A percentile compares a stretch with the other conserved stretches of the same genome.
Conservation (phyloP, 2,113 vertebrate species). For the Colius striatus region DNA sequence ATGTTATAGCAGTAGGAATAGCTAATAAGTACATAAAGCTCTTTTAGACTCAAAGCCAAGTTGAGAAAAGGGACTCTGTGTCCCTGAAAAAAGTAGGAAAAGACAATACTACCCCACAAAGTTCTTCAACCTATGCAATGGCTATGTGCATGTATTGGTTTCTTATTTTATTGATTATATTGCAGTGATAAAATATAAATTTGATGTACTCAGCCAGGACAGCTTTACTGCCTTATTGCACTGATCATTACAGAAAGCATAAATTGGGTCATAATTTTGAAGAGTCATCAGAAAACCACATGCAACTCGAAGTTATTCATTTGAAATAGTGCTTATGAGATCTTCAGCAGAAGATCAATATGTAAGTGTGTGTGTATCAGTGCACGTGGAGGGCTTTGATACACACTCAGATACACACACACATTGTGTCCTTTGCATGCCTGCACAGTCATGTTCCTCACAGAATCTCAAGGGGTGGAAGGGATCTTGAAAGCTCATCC, state of each 20-base stretch:
- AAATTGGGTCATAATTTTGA: conserved; percentile 75
- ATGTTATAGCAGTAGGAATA: conserved; percentile 1
- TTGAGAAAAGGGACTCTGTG: background rate
- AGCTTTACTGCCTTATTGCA: conserved; percentile 68
- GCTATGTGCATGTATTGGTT: conserved; percentile 33
- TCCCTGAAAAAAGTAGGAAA: background rate
- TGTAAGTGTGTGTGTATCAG: fast-evolving
- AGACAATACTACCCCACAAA: background rate
- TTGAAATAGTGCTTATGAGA: conserved; percentile 59
- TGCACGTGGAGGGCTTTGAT: background rate
- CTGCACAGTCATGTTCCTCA: no score
- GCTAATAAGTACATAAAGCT: background rate
- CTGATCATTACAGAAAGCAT: conserved; percentile 74
- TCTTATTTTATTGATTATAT: conserved; percentile 69
- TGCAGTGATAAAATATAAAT: conserved; percentile 68
- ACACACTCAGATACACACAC: background rate
- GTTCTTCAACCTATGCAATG: background rate
- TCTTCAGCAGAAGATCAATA: conserved; percentile 27
- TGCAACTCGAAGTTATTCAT: conserved; percentile 38
- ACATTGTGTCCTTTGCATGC: background rate
- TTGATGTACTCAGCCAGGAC: conserved; percentile 59
- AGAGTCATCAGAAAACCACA: conserved; percentile 63
- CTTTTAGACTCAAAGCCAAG: background rate
- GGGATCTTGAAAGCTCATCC: no score
- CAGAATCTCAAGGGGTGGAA: no score